Evolutionary conservation across 2,113 vertebrate genomes (phyloP).

Genomic region (Bos javanicus): DNA sequence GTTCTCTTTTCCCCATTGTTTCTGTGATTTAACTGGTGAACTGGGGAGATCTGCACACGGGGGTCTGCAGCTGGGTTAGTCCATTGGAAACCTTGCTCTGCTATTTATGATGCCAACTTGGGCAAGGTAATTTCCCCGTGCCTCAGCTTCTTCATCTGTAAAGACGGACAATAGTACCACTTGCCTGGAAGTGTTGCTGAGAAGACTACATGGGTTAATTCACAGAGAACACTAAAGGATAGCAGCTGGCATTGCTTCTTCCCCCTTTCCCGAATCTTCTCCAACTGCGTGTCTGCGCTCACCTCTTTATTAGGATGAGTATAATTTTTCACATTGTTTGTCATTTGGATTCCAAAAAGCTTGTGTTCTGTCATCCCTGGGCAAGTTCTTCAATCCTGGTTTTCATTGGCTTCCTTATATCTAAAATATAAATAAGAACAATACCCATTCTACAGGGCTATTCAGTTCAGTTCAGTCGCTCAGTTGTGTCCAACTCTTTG

Average conservation of each 20-base stretch:
- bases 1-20: neutral
- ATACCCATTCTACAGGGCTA: neutral
- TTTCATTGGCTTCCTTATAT: neutral
- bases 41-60: rapidly evolving
- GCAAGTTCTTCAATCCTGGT: neutral
- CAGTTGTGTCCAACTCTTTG: neutral
- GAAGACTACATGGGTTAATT: neutral
- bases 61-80: neutral
- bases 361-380: neutral
- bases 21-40: neutral
- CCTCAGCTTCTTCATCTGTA: neutral
- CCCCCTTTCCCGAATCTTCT: rapidly evolving
- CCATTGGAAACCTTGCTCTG: neutral
- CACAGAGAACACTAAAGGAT: neutral
- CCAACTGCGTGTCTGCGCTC: rapidly evolving
- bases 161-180: neutral
- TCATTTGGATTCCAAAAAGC: neutral
- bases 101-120: neutral
- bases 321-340: neutral
- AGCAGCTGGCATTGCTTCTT: no score
- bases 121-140: neutral
- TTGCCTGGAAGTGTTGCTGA: neutral
- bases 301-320: neutral
- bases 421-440: neutral
- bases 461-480: neutral